Evolutionary conservation across 2,797 vertebrate genomes (phyloP), one percentile per base, ranked within the genome.

Genomic region (Argya squamiceps): DNA sequence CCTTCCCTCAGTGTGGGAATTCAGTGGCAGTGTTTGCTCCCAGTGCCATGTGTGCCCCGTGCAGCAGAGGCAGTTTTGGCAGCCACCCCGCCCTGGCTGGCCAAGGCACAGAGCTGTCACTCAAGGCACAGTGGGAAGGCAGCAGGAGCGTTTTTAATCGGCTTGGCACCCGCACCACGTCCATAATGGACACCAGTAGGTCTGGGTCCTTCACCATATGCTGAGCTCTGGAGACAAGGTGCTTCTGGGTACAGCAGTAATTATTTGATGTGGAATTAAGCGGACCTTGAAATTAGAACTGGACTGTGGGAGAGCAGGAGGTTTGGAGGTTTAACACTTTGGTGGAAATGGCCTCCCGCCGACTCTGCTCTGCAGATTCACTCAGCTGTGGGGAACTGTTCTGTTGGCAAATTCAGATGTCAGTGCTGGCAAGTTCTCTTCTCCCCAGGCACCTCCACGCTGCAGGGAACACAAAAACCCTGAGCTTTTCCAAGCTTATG

Each of bases 261-360:
- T 99, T 99, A 99, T 98, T 98, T 99, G 99, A 99, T 99, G 98
- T 97, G 98, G 99, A 99, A 99, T 99, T 99, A 99, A 99, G 99
- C 97, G 93, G 99, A 99, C 98, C 99, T 99, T 99, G 99, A 99
- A 99, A 99, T 99, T 99, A 99, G 99, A 99, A 99, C 99, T 99
- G 98, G 98, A 98, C 98, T 95, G 97, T 98, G 32, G 36, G 96
- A 96, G 96, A 95, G 97, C 96, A 89, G 95, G 95, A 96, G 93
- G 97, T 95, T 97, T 97, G 96, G 95, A 96, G 92, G 97, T 97
- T 98, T 98, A 98, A 98, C 97, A 81, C 96, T 97, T 96, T 95
- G 97, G 93, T 97, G 95, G 97, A 91, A 97, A 69, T 62, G 90
- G 91, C 96, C 95, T 97, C 96, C 95, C 88, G 50, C 82, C 36